phyloP scores from a whole-genome alignment of 2,113 vertebrate genomes.

The Bostrychus sinensis region DNA sequence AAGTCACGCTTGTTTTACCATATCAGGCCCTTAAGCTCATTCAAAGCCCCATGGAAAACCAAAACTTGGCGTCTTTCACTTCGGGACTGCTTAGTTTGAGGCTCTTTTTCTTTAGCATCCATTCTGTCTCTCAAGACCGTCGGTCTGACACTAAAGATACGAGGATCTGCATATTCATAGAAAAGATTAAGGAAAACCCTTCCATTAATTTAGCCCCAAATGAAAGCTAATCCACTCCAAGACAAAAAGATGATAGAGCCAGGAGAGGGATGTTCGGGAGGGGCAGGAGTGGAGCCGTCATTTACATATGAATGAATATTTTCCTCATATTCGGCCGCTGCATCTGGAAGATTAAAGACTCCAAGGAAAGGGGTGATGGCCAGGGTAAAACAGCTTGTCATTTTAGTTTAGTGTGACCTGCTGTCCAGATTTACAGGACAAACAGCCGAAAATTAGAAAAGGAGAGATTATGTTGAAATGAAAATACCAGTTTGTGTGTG shows the following conservation, averaged over 20 bases:
- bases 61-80: conserved; percentile 51
- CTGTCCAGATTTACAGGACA: conserved; percentile 41
- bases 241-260: conserved; percentile 59
- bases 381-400: conserved; percentile 19
- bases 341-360: conserved; percentile 68
- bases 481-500: not conserved
- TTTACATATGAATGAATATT: conserved; percentile 74
- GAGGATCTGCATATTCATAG: conserved; percentile 73
- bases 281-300: conserved; percentile 46
- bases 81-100: conserved; percentile 47
- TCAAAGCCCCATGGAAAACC: conserved; percentile 53
- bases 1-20: conserved; percentile 52
- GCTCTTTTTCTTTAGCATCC: conserved; percentile 48
- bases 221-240: conserved; percentile 72
- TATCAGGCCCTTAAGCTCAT: conserved; percentile 56
- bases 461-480: not conserved
- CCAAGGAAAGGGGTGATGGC: conserved; percentile 24
- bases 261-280: conserved; percentile 44
- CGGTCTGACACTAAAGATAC: conserved; percentile 65
- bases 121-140: conserved; percentile 38
- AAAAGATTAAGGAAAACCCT: conserved; percentile 63
- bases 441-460: conserved; percentile 23
- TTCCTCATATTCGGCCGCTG: conserved; percentile 52
- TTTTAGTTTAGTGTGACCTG: conserved; percentile 29
- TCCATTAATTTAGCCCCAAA: conserved; percentile 69